A percentile compares a stretch with the other conserved stretches of the same genome.
phyloP scores from a whole-genome alignment of 1,140 invertebrate species.

The Zaprionus africanus region DNA sequence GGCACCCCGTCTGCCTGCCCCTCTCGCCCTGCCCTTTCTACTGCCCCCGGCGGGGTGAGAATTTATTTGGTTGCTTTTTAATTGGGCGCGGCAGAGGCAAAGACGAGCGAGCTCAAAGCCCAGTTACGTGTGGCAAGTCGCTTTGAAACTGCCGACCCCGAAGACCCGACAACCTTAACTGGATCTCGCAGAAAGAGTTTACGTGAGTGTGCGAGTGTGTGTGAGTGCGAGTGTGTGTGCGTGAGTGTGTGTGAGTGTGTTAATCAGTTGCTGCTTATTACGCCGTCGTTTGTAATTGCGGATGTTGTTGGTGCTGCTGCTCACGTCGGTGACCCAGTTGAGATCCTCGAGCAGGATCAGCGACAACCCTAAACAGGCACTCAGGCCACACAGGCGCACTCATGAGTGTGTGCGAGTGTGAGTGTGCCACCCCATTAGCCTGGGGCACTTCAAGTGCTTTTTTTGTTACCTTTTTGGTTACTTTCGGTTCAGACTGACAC shows the following conservation, averaged over 20 bases:
- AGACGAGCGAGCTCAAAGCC: neutral
- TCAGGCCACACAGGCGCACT: neutral
- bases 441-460: neutral
- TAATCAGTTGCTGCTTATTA: conserved; percentile 31
- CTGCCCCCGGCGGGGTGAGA: conserved; percentile 7
- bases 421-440: conserved; percentile 7
- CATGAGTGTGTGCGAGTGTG: neutral
- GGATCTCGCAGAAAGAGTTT: conserved; percentile 11
- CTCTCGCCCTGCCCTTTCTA: no score
- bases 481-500: neutral
- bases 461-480: neutral
- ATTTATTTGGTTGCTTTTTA: conserved; percentile 50
- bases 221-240: neutral
- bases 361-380: conserved; percentile 20
- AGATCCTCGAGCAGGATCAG: conserved; percentile 28
- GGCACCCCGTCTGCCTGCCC: neutral
- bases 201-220: neutral
- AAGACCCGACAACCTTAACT: conserved; percentile 12
- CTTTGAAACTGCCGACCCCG: conserved; percentile 8
- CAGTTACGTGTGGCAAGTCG: conserved; percentile 24
- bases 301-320: conserved; percentile 13
- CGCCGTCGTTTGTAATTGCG: conserved; percentile 15
- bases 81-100: conserved; percentile 19
- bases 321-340: conserved; percentile 8
- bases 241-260: conserved; percentile 17